Percentiles rank a stretch among this genome's conserved stretches.
Conservation (phyloP, 2,888 invertebrate genomes). For the Orthonevra nobilis region DNA sequence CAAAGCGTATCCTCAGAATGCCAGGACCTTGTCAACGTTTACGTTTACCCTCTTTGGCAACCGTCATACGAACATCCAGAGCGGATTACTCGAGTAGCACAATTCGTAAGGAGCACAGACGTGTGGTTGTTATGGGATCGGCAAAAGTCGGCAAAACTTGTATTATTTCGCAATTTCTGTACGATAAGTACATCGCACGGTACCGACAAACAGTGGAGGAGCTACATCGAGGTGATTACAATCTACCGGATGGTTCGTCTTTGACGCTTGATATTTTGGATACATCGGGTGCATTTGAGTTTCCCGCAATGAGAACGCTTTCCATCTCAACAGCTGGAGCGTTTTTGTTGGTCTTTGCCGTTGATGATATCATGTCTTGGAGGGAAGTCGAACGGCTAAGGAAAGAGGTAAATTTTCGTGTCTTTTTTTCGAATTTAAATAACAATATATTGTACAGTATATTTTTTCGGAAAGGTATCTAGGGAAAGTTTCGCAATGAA, state of each 20-base stretch:
- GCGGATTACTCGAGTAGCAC: conserved; percentile 66
- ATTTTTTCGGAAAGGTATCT: too few relatives aligned
- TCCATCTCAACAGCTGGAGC: conserved; percentile 88
- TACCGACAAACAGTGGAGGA: conserved; percentile 85
- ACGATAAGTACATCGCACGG: conserved; percentile 81
- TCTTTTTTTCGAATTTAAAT: too few relatives aligned
- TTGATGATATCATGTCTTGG: conserved; percentile 83
- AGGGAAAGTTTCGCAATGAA: too few relatives aligned
- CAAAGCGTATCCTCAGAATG: conserved; percentile 48
- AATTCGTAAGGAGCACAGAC: conserved; percentile 75
- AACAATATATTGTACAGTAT: too few relatives aligned
- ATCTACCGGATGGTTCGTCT: conserved; percentile 80
- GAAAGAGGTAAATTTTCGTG: conserved; percentile 80
- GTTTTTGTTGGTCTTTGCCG: conserved; percentile 86
- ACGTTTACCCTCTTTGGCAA: conserved; percentile 75
- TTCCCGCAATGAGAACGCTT: conserved; percentile 88
- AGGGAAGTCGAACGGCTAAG: conserved; percentile 81
- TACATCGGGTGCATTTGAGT: conserved; percentile 85
- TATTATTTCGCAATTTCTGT: conserved; percentile 83
- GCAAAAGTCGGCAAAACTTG: conserved; percentile 84
- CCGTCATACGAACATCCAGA: conserved; percentile 70
- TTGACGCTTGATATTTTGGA: conserved; percentile 86
- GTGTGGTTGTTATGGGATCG: conserved; percentile 79
- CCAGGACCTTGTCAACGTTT: conserved; percentile 74
- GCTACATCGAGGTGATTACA: conserved; percentile 81